phyloP scores from a whole-genome alignment of 2,888 invertebrate species.

The Julus scanicus region DNA sequence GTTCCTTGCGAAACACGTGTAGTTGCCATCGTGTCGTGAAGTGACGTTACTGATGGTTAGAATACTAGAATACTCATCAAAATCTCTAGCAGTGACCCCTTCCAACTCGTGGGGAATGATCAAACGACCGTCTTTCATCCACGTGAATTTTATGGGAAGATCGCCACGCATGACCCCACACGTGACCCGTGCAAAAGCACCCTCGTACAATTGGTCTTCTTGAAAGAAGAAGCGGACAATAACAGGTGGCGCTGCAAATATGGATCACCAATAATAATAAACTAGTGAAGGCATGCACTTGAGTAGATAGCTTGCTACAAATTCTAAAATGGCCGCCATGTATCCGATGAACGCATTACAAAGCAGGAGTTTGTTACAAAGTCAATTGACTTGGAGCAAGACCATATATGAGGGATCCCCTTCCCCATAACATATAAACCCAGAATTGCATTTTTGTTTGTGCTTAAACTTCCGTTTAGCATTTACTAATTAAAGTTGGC shows the following conservation, averaged over 20 bases:
- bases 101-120: slow-evolving; percentile 36
- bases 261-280: slow-evolving; percentile 22
- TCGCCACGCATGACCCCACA: slow-evolving; percentile 58
- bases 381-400: too few species aligned
- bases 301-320: background rate
- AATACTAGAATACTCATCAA: slow-evolving; percentile 60
- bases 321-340: slow-evolving; percentile 1
- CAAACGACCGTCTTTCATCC: slow-evolving; percentile 57
- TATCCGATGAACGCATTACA: background rate
- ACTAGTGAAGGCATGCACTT: slow-evolving; percentile 18
- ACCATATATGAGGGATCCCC: background rate
- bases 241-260: slow-evolving; percentile 57
- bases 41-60: slow-evolving; percentile 62
- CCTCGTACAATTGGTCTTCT: slow-evolving; percentile 58
- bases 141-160: slow-evolving; percentile 57
- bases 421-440: background rate
- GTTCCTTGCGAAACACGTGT: slow-evolving; percentile 70
- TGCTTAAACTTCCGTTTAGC: too few species aligned
- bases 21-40: slow-evolving; percentile 69
- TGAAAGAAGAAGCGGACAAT: slow-evolving; percentile 58
- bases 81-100: slow-evolving; percentile 55
- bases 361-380: too few species aligned
- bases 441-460: too few species aligned
- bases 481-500: too few species aligned
- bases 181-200: slow-evolving; percentile 57